These are phyloP conservation scores for Drosophila grimshawi DNA, from an alignment of 1,140 invertebrate species.

Conservation along the genomic window DNA sequence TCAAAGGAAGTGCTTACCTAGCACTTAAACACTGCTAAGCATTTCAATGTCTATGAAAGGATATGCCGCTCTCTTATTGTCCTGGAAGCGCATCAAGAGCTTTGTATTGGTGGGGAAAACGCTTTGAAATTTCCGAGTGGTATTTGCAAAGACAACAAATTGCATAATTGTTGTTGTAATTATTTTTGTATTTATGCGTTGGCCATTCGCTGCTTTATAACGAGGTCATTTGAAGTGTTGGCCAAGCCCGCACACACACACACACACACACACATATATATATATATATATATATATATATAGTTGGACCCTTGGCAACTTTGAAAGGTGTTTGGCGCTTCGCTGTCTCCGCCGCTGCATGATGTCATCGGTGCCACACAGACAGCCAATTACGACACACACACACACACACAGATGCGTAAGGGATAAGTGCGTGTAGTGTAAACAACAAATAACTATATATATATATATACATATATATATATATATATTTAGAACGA, in stretches of 20 bases:
- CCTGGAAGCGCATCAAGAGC: too few relatives aligned
- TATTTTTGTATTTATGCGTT: slow-evolving; percentile 11
- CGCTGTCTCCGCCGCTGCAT: slow-evolving; percentile 55
- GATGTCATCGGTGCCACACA: slow-evolving; percentile 69
- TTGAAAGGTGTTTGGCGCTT: slow-evolving; percentile 46
- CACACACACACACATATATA: neutral
- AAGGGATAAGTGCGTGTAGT: slow-evolving; percentile 6
- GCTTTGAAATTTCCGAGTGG: too few relatives aligned
- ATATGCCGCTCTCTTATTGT: too few relatives aligned
- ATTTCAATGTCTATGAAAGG: too few relatives aligned
- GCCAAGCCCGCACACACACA: slow-evolving; percentile 33
- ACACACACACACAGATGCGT: slow-evolving; percentile 28
- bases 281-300: neutral
- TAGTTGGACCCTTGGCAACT: slow-evolving; percentile 44
- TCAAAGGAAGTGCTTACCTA: too few relatives aligned
- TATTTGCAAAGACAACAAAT: neutral
- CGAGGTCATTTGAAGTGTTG: slow-evolving; percentile 39
- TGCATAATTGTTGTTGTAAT: neutral
- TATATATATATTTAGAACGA: neutral
- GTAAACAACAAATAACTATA: neutral
- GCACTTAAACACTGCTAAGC: too few relatives aligned
- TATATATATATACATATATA: neutral
- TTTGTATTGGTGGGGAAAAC: too few relatives aligned
- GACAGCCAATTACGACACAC: slow-evolving; percentile 69
- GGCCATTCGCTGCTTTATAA: slow-evolving; percentile 35